Base-by-base conservation (phyloP, 2,113 vertebrate genomes). In the Bos indicus region DNA sequence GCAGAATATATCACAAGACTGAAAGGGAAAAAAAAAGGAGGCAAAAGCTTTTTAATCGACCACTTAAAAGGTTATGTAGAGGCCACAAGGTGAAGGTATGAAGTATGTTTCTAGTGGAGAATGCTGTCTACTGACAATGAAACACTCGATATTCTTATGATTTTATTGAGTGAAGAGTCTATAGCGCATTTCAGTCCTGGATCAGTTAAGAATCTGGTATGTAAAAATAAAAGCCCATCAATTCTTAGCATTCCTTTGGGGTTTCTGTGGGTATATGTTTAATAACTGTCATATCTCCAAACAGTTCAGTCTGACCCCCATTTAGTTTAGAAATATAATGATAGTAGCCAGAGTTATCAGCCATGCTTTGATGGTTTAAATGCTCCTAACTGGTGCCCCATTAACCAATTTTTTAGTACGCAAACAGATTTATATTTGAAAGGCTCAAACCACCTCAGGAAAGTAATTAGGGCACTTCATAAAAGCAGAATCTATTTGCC, bases 201-300 rank as follows among this genome's bases (percentile, higher is more conserved):
- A 84, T 64, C 57, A 26, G 84, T 81, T 87, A 93, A 81, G 54
- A 90, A 67, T 43, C 33, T 51, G 23, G 51, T 17, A 46, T 23
- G 33, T 64, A 59, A 92, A 97, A 96, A 81, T 82, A 92, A 96
- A 93, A 96, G 40, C n/a, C 59, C 25, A 19, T 92, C 92, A 57
- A 48, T 56, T 71, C 19, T 74, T 28, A 88, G 26, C 19, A 33
- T 88, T 67, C 43, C 74, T 88, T 17, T 26, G 51, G 57, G 57
- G 21, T 26, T 64, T 77, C n/a, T 67, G 81, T 81, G 28, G 36
- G 28, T 21, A 40, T 57, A 26, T 54, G 71, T 80, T 95, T 90
- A 97, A 92, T 86, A 97, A 60, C 85, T 83, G 94, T 77, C 94
- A 54, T 21, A 52, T 64, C 54, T 57, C 48, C 46, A 85, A 43